These are phyloP conservation scores for Isichthys henryi DNA, from an alignment of 2,113 vertebrate species.

Conservation along the genomic window DNA sequence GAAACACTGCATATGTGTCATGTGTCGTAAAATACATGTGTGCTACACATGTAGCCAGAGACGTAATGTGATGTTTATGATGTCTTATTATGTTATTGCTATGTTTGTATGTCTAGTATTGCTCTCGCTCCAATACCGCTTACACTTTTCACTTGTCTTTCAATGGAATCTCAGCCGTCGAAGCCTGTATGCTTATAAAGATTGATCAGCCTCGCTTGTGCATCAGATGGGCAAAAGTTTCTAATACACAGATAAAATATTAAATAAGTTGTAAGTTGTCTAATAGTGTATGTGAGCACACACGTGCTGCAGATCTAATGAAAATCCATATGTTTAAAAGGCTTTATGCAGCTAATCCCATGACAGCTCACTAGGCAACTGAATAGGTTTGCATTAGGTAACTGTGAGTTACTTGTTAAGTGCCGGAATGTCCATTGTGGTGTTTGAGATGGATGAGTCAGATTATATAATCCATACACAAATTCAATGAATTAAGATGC, in stretches of 20 bases:
- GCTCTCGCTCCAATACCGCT: background rate
- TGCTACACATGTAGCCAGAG: background rate
- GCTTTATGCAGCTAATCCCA: background rate
- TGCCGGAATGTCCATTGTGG: background rate
- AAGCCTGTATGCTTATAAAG: background rate
- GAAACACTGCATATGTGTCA: background rate
- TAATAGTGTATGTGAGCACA: background rate
- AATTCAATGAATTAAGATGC: background rate
- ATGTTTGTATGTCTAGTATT: background rate
- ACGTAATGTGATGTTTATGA: background rate
- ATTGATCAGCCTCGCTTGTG: background rate
- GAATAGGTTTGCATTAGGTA: background rate
- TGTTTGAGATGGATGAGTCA: background rate
- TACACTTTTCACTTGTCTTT: background rate
- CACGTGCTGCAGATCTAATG: background rate
- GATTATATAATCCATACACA: background rate
- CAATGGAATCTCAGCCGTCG: background rate
- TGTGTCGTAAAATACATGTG: background rate
- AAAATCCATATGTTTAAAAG: background rate
- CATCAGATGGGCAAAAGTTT: no score
- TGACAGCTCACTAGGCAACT: background rate
- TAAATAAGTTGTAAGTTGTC: background rate
- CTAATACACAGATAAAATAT: no score
- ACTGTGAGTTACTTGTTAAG: background rate
- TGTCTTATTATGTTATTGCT: background rate